Evolutionary conservation across 2,888 invertebrate genomes (phyloP).

Genomic region (Tillus elongatus): DNA sequence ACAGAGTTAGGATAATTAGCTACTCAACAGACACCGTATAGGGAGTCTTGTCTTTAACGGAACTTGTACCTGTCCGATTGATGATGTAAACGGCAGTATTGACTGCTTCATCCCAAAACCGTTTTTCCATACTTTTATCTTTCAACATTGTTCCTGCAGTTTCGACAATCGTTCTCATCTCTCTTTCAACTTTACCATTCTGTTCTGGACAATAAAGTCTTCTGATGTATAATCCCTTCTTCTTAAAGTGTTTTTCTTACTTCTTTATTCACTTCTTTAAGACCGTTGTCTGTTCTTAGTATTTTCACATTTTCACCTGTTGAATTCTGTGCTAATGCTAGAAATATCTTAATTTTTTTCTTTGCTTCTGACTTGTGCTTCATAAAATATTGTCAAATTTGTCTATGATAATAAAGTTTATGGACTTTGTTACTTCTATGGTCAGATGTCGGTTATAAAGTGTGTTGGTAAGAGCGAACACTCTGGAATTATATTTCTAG

Average conservation of each 20-base stretch:
- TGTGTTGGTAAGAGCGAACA: too few species aligned
- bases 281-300: slow-evolving; percentile 28
- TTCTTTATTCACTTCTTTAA: slow-evolving; percentile 26
- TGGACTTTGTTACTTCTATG: too few species aligned
- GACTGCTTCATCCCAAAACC: slow-evolving; percentile 32
- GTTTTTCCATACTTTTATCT: slow-evolving; percentile 1
- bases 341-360: slow-evolving; percentile 19
- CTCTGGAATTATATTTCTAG: too few species aligned
- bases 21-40: too few species aligned
- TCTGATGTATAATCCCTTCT: slow-evolving; percentile 27
- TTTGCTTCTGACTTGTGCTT: slow-evolving; percentile 21
- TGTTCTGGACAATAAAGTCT: slow-evolving; percentile 32
- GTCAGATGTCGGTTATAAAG: too few species aligned
- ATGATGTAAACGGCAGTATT: slow-evolving; percentile 21
- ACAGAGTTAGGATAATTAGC: too few species aligned
- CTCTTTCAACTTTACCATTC: slow-evolving; percentile 33
- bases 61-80: slow-evolving; percentile 21
- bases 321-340: slow-evolving; percentile 23
- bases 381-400: too few species aligned
- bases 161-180: slow-evolving; percentile 33
- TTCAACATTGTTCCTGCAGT: slow-evolving; percentile 27
- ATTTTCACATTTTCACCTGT: slow-evolving; percentile 23
- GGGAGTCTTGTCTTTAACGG: slow-evolving; percentile 24
- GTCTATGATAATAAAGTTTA: too few species aligned
- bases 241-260: slow-evolving; percentile 19